A percentile compares a stretch with the other conserved stretches of the same genome.
Conservation (phyloP, 2,888 invertebrate species). For the Zaprionus bogoriensis region DNA sequence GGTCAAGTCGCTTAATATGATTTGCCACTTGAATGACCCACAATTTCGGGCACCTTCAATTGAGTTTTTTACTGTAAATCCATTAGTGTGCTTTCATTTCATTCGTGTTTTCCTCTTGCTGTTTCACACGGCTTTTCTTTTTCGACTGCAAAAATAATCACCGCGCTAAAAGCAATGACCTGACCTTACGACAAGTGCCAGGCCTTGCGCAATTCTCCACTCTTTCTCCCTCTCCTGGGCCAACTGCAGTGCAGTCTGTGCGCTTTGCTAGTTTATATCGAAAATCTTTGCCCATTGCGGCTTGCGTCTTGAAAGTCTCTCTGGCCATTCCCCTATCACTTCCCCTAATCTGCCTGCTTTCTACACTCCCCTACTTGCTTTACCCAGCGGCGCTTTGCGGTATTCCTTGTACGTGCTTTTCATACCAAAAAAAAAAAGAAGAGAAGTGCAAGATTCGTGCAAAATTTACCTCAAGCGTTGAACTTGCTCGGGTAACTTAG, state of each 20-base stretch:
- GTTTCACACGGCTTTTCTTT: conserved; percentile 14
- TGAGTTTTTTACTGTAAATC: conserved; percentile 56
- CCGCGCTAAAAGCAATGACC: conserved; percentile 68
- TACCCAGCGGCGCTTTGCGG: conserved; percentile 53
- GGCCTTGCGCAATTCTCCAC: background rate
- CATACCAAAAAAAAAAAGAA: conserved; percentile 50
- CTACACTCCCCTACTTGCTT: background rate
- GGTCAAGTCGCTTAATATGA: conserved; percentile 21
- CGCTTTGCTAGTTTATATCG: conserved; percentile 30
- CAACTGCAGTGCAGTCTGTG: conserved; percentile 36
- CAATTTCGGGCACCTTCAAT: conserved; percentile 44
- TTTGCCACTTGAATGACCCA: conserved; percentile 39
- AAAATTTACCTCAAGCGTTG: conserved; percentile 51
- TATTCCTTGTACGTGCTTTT: conserved; percentile 67
- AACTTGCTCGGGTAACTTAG: background rate
- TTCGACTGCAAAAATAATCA: conserved; percentile 54
- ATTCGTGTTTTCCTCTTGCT: conserved; percentile 35
- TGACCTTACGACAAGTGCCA: conserved; percentile 41
- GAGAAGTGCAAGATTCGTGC: conserved; percentile 40
- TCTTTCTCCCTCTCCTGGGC: background rate
- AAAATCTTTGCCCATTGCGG: conserved; percentile 38
- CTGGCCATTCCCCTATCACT: background rate
- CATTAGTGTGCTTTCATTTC: too few relatives aligned
- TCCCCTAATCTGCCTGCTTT: background rate
- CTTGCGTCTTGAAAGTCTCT: conserved; percentile 45